Evolutionary conservation across 2,797 vertebrate genomes (phyloP), one percentile per base, ranked within the genome.

Genomic region (Syngnathus acus): DNA sequence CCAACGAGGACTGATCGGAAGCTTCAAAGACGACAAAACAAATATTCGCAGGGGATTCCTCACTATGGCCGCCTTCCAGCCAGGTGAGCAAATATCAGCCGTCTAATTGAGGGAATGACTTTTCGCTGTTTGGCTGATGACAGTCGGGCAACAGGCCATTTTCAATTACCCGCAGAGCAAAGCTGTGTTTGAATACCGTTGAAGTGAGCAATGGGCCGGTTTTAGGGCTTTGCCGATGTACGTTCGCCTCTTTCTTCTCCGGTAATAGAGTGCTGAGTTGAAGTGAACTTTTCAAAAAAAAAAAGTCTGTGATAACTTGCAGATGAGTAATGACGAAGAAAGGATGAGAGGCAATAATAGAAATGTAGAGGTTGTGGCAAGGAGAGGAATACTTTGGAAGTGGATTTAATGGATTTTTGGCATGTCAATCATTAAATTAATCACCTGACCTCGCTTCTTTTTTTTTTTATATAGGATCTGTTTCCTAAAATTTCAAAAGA

Each of bases 131-230:
- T 76, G 69, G 69, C 78, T 89, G 87, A 90, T 89, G 84, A 79
- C 86, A 82, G 80, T 86, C 86, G 88, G 88, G 88, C 85, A 84
- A 86, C 79, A 78, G 83, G 83, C 64, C 77, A 67, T 83, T 88
- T 90, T 89, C 84, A 88, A 88, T 88, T 85, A 85, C 72, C 69
- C 77, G 65, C 67, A 76, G 67, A 75, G 39, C n/a, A 47, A 70
- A 68, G 80, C 55, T 32, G 32, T 76, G 68, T 77, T 82, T 40
- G 65, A 69, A 84, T 65, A 68, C 71, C 74, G 76, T 84, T 75
- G 82, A 84, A 83, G 82, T 82, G 66, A 82, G 74, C 74, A 78
- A 66, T 61, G 59, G 69, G 69, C 64, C 71, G 75, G 67, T 70
- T 32, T 71, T 43, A 68, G 40, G 42, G 71, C 55, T 21, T 61